Evolutionary conservation across 2,113 vertebrate genomes (phyloP).

Genomic region (Chaetodon auriga): DNA sequence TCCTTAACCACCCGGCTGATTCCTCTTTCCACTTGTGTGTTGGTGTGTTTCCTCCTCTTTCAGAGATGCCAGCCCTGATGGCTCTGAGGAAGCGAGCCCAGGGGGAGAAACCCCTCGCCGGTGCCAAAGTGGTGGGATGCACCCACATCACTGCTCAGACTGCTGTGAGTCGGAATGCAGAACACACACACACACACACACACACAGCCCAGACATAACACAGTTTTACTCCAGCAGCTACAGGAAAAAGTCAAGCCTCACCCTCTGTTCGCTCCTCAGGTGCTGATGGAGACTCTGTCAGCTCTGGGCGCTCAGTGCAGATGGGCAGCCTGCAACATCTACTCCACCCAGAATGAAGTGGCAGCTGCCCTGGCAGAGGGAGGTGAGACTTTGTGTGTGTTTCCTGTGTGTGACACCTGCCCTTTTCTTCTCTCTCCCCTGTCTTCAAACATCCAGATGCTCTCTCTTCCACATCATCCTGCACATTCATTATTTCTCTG

Average conservation of each 20-base stretch:
- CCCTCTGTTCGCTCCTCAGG: constrained; percentile 76
- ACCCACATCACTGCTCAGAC: constrained; percentile 99
- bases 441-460: neutral
- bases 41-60: constrained; percentile 7
- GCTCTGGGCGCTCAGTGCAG: constrained; percentile 96
- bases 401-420: constrained; percentile 30
- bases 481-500: neutral
- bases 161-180: constrained; percentile 86
- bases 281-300: constrained; percentile 96
- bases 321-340: constrained; percentile 99
- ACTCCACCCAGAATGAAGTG: constrained; percentile 98
- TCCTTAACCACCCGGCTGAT: constrained; percentile 35
- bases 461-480: neutral
- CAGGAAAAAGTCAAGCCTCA: neutral
- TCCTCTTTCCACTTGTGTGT: constrained; percentile 1
- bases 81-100: constrained; percentile 97
- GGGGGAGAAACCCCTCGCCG: constrained; percentile 97
- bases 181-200: constrained; percentile 2
- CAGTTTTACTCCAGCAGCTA: neutral
- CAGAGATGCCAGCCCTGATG: constrained; percentile 99
- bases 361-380: constrained; percentile 96
- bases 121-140: constrained; percentile 98
- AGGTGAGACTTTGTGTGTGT: constrained; percentile 81
- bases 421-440: constrained; percentile 5
- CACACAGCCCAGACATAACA: neutral